Evolutionary conservation across 2,113 vertebrate genomes (phyloP).

Genomic region (Tylochromis polylepis): DNA sequence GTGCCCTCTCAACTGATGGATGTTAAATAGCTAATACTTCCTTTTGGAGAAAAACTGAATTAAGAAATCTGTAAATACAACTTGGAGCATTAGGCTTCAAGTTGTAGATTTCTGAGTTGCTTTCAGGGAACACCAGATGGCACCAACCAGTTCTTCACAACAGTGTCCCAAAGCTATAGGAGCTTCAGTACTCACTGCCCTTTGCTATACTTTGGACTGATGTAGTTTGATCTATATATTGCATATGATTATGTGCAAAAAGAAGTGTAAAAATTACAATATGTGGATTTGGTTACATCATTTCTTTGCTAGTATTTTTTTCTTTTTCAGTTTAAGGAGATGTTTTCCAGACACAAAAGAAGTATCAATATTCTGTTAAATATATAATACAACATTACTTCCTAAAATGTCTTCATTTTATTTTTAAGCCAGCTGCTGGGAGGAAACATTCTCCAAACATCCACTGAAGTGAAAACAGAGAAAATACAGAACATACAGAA

Average conservation of each 20-base stretch:
- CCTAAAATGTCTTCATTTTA: background rate
- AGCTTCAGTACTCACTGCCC: background rate
- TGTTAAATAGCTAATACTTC: background rate
- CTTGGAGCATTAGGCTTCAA: background rate
- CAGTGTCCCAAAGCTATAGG: background rate
- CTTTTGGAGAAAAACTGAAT: background rate
- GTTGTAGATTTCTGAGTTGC: background rate
- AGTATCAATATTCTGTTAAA: background rate
- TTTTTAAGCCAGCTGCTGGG: background rate
- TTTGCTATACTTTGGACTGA: background rate
- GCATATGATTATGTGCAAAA: background rate
- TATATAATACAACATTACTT: background rate
- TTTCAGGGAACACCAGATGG: slow-evolving; percentile 32
- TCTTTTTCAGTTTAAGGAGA: background rate
- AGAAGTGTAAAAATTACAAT: background rate
- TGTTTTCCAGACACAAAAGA: background rate
- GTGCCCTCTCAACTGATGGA: background rate
- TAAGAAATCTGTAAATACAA: background rate
- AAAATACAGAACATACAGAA: background rate
- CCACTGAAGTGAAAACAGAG: background rate
- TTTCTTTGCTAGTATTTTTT: background rate
- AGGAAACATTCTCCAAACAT: background rate
- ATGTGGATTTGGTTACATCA: background rate
- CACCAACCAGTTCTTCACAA: background rate
- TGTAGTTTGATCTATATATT: background rate